Conservation (phyloP, 2,797 vertebrate species). For the Aotus griseimembra region DNA sequence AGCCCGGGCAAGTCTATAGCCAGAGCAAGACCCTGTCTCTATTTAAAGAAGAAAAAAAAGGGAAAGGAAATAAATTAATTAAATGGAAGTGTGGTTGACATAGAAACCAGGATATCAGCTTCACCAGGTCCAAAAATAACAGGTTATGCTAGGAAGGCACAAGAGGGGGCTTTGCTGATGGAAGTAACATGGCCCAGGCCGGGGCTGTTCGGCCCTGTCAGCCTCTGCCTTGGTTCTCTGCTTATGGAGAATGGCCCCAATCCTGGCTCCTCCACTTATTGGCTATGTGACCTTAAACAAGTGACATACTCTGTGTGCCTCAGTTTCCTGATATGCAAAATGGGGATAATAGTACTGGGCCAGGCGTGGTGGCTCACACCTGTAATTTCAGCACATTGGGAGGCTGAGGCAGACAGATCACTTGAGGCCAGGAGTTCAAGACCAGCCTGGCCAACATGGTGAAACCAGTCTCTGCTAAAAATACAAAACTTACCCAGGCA, state of each 20-base stretch:
- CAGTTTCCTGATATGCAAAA: conserved; percentile 14
- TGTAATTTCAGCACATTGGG: no score
- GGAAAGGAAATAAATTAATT: background rate
- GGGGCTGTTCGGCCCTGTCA: background rate
- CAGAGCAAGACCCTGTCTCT: background rate
- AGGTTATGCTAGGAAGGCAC: background rate
- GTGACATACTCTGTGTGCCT: background rate
- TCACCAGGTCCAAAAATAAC: background rate
- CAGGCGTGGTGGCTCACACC: no score
- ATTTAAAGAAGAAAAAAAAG: background rate
- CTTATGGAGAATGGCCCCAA: background rate
- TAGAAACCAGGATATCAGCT: background rate
- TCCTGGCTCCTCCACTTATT: background rate
- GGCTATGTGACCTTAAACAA: background rate
- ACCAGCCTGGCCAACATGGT: no score
- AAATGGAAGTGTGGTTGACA: background rate
- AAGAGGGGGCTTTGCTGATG: background rate
- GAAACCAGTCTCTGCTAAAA: no score
- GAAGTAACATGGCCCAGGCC: background rate
- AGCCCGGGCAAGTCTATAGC: background rate
- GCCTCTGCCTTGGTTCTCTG: background rate
- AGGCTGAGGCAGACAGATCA: background rate
- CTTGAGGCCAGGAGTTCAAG: background rate
- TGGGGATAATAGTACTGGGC: background rate
- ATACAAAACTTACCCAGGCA: no score